These are phyloP conservation scores for Pogona vitticeps DNA, from an alignment of 2,113 vertebrate genomes.

Conservation along the genomic window DNA sequence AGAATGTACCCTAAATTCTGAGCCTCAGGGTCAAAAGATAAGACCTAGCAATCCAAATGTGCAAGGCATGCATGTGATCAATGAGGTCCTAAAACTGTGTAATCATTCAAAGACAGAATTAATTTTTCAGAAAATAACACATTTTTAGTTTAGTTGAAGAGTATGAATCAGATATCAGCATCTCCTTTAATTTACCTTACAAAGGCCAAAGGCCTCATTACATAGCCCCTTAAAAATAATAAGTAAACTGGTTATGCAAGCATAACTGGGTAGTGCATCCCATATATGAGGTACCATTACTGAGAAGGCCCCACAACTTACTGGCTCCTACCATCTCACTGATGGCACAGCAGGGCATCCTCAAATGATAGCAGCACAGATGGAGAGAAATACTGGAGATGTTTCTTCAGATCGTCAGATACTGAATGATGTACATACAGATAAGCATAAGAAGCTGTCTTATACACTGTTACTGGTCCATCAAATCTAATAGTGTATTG, in stretches of 20 bases:
- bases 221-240: not conserved
- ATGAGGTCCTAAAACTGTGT: not conserved
- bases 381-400: not conserved
- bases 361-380: not conserved
- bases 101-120: not conserved
- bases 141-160: not conserved
- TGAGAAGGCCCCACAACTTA: not conserved
- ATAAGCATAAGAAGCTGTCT: not conserved
- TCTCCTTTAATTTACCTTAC: not conserved
- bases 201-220: not conserved
- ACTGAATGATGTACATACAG: not conserved
- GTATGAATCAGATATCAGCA: not conserved
- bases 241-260: not conserved
- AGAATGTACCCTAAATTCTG: no score
- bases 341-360: not conserved
- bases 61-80: not conserved
- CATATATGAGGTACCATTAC: not conserved
- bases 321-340: not conserved
- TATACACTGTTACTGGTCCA: not conserved
- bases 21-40: no score
- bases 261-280: not conserved
- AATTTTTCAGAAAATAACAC: not conserved
- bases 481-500: no score
- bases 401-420: not conserved
- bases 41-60: not conserved